Percentiles rank a stretch among this genome's conserved stretches.
Conservation (phyloP, 2,888 invertebrate species). For the Nomada ruficornis region DNA sequence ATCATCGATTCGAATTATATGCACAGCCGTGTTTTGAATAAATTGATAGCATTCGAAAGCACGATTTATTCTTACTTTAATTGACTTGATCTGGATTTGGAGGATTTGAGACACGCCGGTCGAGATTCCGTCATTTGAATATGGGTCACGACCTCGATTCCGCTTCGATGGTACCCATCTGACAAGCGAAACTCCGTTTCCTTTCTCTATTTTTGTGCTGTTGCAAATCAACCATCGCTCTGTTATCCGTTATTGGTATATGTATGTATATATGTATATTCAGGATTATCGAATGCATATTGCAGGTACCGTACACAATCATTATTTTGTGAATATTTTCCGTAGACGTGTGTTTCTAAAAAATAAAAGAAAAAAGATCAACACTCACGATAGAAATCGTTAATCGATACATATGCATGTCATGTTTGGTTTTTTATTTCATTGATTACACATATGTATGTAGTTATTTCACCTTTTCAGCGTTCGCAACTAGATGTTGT, state of each 20-base stretch:
- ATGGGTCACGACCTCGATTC: constrained; percentile 70
- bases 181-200: constrained; percentile 60
- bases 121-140: constrained; percentile 60
- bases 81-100: constrained; percentile 28
- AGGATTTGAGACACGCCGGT: constrained; percentile 28
- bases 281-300: too few species aligned
- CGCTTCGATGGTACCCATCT: constrained; percentile 55
- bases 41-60: not conserved
- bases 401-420: too few species aligned
- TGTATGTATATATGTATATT: not conserved
- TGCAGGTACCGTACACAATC: too few species aligned
- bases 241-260: constrained; percentile 8
- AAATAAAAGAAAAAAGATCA: too few species aligned
- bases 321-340: too few species aligned
- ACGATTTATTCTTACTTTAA: constrained; percentile 26
- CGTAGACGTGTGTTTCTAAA: too few species aligned
- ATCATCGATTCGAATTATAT: not conserved
- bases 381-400: too few species aligned
- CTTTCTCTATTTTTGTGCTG: constrained; percentile 16
- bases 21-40: not conserved
- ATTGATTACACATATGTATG: too few species aligned
- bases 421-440: too few species aligned
- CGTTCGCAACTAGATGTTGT: too few species aligned
- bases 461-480: too few species aligned
- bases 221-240: constrained; percentile 10